Evolutionary conservation across 2,797 vertebrate genomes (phyloP).

Genomic region (Microctenopoma steveboyesi): DNA sequence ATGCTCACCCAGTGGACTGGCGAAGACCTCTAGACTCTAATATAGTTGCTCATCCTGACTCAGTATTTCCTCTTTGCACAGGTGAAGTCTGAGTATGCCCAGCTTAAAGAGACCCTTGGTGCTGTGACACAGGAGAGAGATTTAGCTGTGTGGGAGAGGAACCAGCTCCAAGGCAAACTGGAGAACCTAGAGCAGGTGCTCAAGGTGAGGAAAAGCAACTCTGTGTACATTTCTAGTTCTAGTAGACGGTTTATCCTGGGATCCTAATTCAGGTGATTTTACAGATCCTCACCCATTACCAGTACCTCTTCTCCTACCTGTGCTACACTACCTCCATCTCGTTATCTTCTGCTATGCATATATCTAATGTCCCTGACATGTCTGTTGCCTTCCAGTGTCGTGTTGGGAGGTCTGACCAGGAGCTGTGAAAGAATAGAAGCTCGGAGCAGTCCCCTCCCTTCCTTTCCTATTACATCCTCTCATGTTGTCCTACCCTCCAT

Average conservation of each 20-base stretch:
- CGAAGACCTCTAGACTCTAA: neutral
- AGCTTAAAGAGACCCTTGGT: constrained; percentile 84
- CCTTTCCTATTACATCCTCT: constrained; percentile 51
- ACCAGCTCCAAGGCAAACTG: constrained; percentile 98
- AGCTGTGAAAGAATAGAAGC: constrained; percentile 78
- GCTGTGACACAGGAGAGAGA: constrained; percentile 90
- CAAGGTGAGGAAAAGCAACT: constrained; percentile 86
- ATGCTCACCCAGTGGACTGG: no score
- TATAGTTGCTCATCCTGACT: neutral
- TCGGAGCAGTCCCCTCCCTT: constrained; percentile 69
- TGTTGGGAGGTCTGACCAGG: constrained; percentile 75
- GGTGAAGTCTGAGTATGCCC: constrained; percentile 92
- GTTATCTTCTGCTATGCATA: constrained; percentile 51
- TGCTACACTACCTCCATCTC: constrained; percentile 65
- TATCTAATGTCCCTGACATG: constrained; percentile 76
- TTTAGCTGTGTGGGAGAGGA: constrained; percentile 90
- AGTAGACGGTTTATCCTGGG: constrained; percentile 27
- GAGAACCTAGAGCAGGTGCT: constrained; percentile 99
- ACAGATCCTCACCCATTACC: constrained; percentile 53
- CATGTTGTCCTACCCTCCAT: constrained; percentile 47
- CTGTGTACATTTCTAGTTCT: constrained; percentile 33
- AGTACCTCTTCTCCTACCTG: constrained; percentile 47
- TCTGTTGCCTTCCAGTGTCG: constrained; percentile 82
- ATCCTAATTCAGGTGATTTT: constrained; percentile 57
- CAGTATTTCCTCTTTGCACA: constrained; percentile 54